phyloP scores from a whole-genome alignment of 2,888 invertebrate genomes.

The Sinohyriopsis cumingii region DNA sequence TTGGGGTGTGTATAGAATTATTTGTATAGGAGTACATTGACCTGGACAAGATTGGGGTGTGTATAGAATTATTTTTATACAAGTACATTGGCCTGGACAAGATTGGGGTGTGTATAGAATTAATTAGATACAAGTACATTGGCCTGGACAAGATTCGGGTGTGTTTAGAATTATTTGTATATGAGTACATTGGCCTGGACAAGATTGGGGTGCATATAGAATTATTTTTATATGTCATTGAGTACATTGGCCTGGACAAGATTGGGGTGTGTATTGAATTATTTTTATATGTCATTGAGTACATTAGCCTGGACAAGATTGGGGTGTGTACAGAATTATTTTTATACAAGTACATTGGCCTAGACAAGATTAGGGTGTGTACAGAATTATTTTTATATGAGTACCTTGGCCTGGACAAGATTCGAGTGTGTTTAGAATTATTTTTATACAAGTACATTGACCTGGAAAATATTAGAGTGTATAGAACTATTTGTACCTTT shows the following conservation, averaged over 20 bases:
- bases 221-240: conserved; percentile 62
- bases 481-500: not conserved
- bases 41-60: conserved; percentile 55
- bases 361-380: conserved; percentile 56
- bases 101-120: conserved; percentile 49
- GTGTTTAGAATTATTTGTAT: conserved; percentile 6
- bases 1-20: conserved; percentile 48
- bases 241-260: conserved; percentile 68
- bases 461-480: conserved; percentile 55
- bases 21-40: conserved; percentile 71
- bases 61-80: conserved; percentile 3
- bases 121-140: conserved; percentile 62
- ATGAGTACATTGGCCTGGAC: conserved; percentile 71
- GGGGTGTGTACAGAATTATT: conserved; percentile 41
- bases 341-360: conserved; percentile 70
- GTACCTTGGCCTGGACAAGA: conserved; percentile 66
- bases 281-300: conserved; percentile 65
- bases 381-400: conserved; percentile 58
- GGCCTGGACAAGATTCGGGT: conserved; percentile 65
- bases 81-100: conserved; percentile 69
- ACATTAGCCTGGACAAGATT: conserved; percentile 66
- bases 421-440: conserved; percentile 48
- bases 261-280: conserved; percentile 48
- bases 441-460: conserved; percentile 70
- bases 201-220: conserved; percentile 50